Evolutionary conservation across 2,797 vertebrate species (phyloP), one percentile per base, ranked within the genome.

Genomic region (Otus scops): DNA sequence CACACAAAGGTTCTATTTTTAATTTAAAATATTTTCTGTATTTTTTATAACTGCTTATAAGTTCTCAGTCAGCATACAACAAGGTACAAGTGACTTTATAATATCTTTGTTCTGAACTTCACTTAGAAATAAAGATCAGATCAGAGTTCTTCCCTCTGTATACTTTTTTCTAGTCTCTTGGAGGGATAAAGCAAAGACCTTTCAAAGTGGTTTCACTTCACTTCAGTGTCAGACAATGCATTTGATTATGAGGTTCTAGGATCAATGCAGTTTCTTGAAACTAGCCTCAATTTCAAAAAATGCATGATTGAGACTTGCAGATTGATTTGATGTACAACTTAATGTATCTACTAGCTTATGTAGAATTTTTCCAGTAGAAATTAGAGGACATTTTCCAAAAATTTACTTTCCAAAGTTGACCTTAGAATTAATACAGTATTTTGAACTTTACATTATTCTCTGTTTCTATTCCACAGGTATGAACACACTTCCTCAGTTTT

Each of bases 181-280:
- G 63, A 92, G 15, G 38, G 27, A 57, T 88, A 64, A 81, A 92
- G 88, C 38, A 75, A 85, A 79, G 39, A 28, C 13, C 63, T 93
- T 86, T 90, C 63, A 83, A 60, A 88, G 68, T 22, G 13, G 38
- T 73, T 77, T 95, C 83, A 26, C 28, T 89, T 92, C 63, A 69
- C 82, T 93, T 88, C 63, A 85, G 51, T 17, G 4, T 36, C 82
- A 87, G 69, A 96, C 84, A 95, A 86, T 77, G 76, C 32, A 75
- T 94, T 92, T 96, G 73, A 96, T 91, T 95, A 78, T 77, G 75
- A 94, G 64, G 50, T 74, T n/a, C 26, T 13, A n/a, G 87, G 82
- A 95, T 85, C 91, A 88, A 84, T 85, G 54, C 71, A 75, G 38
- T 57, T 92, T 34, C 57, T 87, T 78, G 57, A 95, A 94, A 76